A percentile compares a stretch with the other conserved stretches of the same genome.
phyloP scores from a whole-genome alignment of 2,113 vertebrate species.

The Acinonyx jubatus region DNA sequence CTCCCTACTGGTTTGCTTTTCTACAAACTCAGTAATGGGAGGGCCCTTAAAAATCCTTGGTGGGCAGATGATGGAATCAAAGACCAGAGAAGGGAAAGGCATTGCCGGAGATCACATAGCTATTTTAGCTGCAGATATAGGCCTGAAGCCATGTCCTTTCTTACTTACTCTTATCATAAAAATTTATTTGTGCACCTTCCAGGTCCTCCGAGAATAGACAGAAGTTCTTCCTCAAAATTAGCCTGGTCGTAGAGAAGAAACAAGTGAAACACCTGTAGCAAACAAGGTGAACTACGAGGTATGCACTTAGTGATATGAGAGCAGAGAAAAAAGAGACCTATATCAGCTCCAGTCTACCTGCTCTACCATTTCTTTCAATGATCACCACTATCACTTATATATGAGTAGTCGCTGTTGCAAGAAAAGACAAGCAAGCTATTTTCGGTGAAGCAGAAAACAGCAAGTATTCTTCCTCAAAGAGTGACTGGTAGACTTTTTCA shows the following conservation, averaged over 20 bases:
- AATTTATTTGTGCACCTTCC: conserved; percentile 20
- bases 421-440: neutral
- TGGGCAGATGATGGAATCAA: neutral
- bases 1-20: neutral
- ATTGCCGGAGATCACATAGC: neutral
- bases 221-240: neutral
- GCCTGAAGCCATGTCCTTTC: neutral
- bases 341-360: neutral
- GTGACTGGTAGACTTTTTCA: neutral
- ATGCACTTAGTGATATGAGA: neutral
- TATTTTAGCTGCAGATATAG: neutral
- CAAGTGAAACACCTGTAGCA: neutral
- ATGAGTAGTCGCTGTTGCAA: neutral
- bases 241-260: neutral
- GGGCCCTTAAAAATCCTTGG: neutral
- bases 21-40: conserved; percentile 6
- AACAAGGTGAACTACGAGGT: neutral
- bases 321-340: neutral
- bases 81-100: neutral
- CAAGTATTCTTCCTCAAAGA: conserved; percentile 16
- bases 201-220: neutral
- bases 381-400: neutral
- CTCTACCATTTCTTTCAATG: neutral
- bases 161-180: neutral
- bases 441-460: conserved; percentile 36